Evolutionary conservation across 2,113 vertebrate genomes (phyloP), one percentile per base, ranked within the genome.

Genomic region (Elephantulus edwardii): DNA sequence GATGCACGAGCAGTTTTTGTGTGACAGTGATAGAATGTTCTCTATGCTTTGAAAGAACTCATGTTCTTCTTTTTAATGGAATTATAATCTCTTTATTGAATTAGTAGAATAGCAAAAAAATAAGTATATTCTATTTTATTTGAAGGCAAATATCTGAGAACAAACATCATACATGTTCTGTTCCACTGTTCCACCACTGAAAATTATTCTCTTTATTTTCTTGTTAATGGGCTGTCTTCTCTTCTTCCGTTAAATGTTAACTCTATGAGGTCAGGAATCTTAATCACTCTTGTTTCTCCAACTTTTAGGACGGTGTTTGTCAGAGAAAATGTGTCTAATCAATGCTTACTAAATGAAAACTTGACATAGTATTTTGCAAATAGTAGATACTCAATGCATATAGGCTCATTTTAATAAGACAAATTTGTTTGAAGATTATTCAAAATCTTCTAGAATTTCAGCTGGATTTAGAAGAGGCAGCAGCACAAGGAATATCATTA

Each of bases 121-220:
- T 30, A 30, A 26, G 16, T 60, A 17, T 13, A 50, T 54, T 24
- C 38, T 5, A 20, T 12, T 58, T 33, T 24, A 64, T 48, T 42
- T 76, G 62, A 48, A 83, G 38, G 54, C 42, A 82, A 14, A 30
- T 9, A 0, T n/a, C 11, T 77, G 30, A 70, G 22, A 8, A 26
- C 2, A 66, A 35, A 44, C 4, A 10, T 11, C 38, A 11, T n/a
- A n/a, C n/a, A n/a, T 1, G 3, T 13, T 2, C 5, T 10, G 12
- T 38, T 48, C 17, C 7, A 17, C 33, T 66, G 68, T 76, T 62
- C 44, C 14, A 30, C 2, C 5, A 1, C 30, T 40, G 26, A 35
- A 66, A 60, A 46, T 33, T 26, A 33, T 20, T 82, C 52, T 75
- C 50, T 56, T 44, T 83, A 33, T 76, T 82, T 54, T 16, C 33